A percentile compares a stretch with the other conserved stretches of the same genome.
phyloP scores from a whole-genome alignment of 2,113 vertebrate genomes.

The Nothobranchius kuhntae region DNA sequence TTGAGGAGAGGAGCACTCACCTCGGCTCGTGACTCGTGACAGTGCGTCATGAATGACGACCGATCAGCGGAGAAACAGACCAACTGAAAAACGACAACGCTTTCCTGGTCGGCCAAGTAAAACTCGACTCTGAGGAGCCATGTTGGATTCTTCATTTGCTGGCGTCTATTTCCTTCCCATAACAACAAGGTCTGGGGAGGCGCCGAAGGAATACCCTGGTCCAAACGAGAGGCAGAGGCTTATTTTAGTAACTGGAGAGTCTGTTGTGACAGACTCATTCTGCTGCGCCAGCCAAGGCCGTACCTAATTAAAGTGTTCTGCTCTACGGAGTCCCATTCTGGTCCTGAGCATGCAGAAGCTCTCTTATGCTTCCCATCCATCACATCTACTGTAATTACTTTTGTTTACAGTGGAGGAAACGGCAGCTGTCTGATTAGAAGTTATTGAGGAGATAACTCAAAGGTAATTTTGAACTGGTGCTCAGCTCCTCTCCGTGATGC shows the following conservation, averaged over 20 bases:
- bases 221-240: slow-evolving; percentile 55
- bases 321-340: slow-evolving; percentile 66
- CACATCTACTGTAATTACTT: slow-evolving; percentile 80
- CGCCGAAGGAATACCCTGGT: slow-evolving; percentile 39
- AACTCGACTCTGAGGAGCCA: slow-evolving; percentile 16
- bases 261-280: slow-evolving; percentile 69
- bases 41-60: slow-evolving; percentile 39
- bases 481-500: slow-evolving; percentile 62
- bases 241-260: slow-evolving; percentile 63
- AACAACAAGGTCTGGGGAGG: slow-evolving; percentile 39
- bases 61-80: slow-evolving; percentile 16
- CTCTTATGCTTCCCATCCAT: slow-evolving; percentile 74
- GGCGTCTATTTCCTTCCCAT: slow-evolving; percentile 29
- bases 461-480: slow-evolving; percentile 68
- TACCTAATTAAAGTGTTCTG: slow-evolving; percentile 81
- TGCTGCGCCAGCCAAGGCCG: slow-evolving; percentile 64
- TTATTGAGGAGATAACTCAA: slow-evolving; percentile 78
- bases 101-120: slow-evolving; percentile 15
- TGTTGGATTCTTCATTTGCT: slow-evolving; percentile 37
- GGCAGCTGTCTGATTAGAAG: slow-evolving; percentile 75
- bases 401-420: slow-evolving; percentile 79
- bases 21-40: too few species aligned
- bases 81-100: slow-evolving; percentile 33
- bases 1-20: too few species aligned
- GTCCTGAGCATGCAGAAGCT: slow-evolving; percentile 71